These are phyloP conservation scores for Magallana gigas DNA, from an alignment of 1,140 invertebrate genomes.

Conservation along the genomic window DNA sequence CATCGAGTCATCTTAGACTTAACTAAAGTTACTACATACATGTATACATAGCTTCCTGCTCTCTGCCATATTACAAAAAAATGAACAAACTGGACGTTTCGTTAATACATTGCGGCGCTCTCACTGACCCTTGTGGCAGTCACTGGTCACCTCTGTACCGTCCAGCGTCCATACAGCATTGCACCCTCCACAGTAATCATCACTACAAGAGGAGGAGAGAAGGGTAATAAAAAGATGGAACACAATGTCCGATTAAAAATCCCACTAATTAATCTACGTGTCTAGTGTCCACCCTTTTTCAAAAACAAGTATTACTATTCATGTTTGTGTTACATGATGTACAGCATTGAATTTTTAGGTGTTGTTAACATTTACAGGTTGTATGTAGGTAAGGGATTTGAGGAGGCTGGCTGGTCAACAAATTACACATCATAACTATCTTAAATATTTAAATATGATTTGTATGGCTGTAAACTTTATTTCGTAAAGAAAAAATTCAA, in stretches of 20 bases:
- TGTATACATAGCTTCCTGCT: too few relatives aligned
- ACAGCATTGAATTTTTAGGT: neutral
- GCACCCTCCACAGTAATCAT: slow-evolving; percentile 19
- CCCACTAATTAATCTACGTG: neutral
- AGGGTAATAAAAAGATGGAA: too few relatives aligned
- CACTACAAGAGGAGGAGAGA: neutral
- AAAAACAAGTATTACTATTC: neutral
- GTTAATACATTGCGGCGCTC: too few relatives aligned
- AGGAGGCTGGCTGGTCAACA: neutral
- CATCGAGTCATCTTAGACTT: too few relatives aligned
- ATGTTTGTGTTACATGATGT: neutral
- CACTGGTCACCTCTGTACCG: neutral
- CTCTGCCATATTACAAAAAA: too few relatives aligned
- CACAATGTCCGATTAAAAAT: too few relatives aligned
- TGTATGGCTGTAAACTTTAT: too few relatives aligned
- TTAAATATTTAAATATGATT: too few relatives aligned
- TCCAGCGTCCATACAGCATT: neutral
- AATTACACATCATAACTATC: too few relatives aligned
- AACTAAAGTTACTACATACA: too few relatives aligned
- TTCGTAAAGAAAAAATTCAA: too few relatives aligned
- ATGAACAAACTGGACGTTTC: too few relatives aligned
- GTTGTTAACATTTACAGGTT: neutral
- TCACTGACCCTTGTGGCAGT: neutral
- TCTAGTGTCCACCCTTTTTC: neutral
- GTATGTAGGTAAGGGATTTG: neutral